A percentile compares a stretch with the other conserved stretches of the same genome.
Evolutionary conservation across 2,797 vertebrate genomes (phyloP).

Genomic region (Clarias pachynema): DNA sequence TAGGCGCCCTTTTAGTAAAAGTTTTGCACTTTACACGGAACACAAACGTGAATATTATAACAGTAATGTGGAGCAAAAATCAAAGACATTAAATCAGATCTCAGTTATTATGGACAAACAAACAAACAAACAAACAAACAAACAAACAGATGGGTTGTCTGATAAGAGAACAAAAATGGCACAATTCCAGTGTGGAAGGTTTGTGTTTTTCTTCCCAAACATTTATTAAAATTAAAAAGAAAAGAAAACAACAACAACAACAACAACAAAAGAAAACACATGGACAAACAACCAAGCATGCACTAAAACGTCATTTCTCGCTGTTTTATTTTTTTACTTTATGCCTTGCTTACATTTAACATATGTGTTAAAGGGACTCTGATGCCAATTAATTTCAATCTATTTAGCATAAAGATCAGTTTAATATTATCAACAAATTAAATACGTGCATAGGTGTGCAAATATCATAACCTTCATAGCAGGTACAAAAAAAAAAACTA

Average conservation of each 20-base stretch:
- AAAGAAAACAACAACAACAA: background rate
- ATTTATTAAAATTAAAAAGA: conserved; percentile 23
- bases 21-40: background rate
- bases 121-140: background rate
- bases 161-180: conserved; percentile 56
- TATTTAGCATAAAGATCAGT: conserved; percentile 90
- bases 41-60: too few relatives aligned
- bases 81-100: conserved; percentile 46
- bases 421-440: conserved; percentile 81
- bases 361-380: conserved; percentile 99
- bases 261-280: conserved; percentile 50
- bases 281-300: conserved; percentile 80
- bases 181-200: conserved; percentile 68
- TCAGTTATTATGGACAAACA: too few relatives aligned
- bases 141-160: conserved; percentile 43
- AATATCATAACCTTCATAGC: conserved; percentile 46
- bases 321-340: conserved; percentile 74
- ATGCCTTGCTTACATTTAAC: conserved; percentile 88
- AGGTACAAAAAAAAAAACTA: background rate
- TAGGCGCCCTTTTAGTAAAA: conserved; percentile 14
- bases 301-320: conserved; percentile 75
- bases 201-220: conserved; percentile 77
- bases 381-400: conserved; percentile 90
- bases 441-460: conserved; percentile 66
- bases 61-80: conserved; percentile 31